Evolutionary conservation across 2,797 vertebrate genomes (phyloP), one percentile per base, ranked within the genome.

Genomic region (Mionectes olivaceus): DNA sequence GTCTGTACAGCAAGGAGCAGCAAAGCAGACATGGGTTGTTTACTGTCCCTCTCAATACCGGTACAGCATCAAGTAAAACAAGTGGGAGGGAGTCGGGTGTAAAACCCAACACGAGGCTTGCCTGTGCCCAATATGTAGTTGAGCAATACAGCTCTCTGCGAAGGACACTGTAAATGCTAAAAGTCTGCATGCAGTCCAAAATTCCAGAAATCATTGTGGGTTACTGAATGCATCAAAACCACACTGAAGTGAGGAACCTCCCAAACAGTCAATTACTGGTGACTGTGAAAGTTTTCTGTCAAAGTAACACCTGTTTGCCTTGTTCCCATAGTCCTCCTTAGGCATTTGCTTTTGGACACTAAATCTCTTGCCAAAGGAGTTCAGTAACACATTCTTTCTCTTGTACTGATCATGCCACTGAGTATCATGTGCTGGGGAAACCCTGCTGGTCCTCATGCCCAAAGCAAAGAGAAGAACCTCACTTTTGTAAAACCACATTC

Each of bases 41-140:
- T 23, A 32, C n/a, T 23, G 22, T 30, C 22, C n/a, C 39, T 56
- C 64, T 60, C 56, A 39, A 32, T 43, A 19, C 6, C 13, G 15
- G 33, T 32, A 23, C 41, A 49, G 15, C 37, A 71, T 50, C 41
- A 35, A 70, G 23, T 11, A 10, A 71, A 86, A 65, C 9, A 6
- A 41, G 47, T 32, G 37, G 37, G 19, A 86, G 7, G 24, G 39
- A 68, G 13, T 28, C 9, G 15, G n/a, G 41, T 70, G 60, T 23
- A 55, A 50, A 69, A n/a, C 7, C 9, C 35, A 43, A 16, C 22
- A 32, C 6, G 33, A 65, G 30, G 14, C 13, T 73, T n/a, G 50
- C 56, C 32, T 44, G 43, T 12, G 17, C 37, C 25, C 55, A 64
- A 17, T 0, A 44, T 0, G 11, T 12, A 61, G 13, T 0, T n/a